Evolutionary conservation across 2,797 vertebrate species (phyloP).

Genomic region (Hipposideros larvatus): DNA sequence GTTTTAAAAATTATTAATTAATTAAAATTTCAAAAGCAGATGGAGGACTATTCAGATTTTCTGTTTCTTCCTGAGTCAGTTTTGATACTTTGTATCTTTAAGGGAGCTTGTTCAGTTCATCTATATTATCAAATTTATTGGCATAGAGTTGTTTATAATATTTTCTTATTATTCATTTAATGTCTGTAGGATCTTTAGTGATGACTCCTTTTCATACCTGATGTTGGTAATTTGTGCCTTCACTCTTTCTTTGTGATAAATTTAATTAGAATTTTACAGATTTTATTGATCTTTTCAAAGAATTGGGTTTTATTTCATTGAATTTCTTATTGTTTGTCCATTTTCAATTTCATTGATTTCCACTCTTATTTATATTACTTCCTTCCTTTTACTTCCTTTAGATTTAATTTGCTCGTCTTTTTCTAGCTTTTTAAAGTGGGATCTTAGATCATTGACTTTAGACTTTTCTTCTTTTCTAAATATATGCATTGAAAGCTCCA

Average conservation of each 20-base stretch:
- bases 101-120: background rate
- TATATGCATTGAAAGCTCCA: background rate
- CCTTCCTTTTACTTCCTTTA: too few relatives aligned
- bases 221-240: background rate
- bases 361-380: background rate
- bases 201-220: background rate
- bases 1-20: background rate
- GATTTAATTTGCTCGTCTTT: too few relatives aligned
- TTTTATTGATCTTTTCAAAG: background rate
- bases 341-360: conserved; percentile 3
- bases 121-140: background rate
- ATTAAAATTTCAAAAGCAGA: background rate
- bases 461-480: background rate
- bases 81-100: background rate
- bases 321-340: background rate
- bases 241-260: background rate
- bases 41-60: background rate
- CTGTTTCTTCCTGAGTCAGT: background rate
- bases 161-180: conserved; percentile 7
- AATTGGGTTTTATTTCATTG: background rate
- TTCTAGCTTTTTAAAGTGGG: background rate
- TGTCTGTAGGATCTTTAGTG: background rate
- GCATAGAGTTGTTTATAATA: background rate
- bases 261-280: background rate
- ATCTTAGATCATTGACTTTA: background rate